Conservation (phyloP, 2,113 vertebrate species). For the Centrocercus urophasianus region DNA sequence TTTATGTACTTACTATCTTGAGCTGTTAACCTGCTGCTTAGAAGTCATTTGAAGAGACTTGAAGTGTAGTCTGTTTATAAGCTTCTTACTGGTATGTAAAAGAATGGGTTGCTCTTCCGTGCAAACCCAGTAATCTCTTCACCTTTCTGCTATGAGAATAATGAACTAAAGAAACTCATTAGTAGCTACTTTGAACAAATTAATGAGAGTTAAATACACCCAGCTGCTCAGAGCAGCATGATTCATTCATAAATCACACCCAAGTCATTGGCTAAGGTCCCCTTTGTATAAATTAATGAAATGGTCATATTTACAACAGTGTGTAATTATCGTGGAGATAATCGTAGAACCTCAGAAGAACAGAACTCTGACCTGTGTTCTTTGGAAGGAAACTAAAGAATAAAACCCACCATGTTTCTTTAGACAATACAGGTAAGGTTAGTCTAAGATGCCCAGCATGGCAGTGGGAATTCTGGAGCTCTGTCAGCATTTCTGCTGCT, state of each 20-base stretch:
- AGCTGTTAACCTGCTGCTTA: conserved; percentile 38
- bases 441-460: not conserved
- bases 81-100: not conserved
- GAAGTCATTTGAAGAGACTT: not conserved
- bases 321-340: conserved; percentile 10
- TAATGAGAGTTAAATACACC: conserved; percentile 53
- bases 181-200: conserved; percentile 52
- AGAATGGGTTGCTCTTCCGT: conserved; percentile 1
- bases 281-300: conserved; percentile 50
- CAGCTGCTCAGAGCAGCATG: conserved; percentile 44
- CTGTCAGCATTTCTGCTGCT: rapidly evolving
- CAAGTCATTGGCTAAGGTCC: conserved; percentile 19
- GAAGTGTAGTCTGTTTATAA: not conserved
- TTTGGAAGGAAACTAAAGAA: not conserved
- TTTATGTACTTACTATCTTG: not conserved
- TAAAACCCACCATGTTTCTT: too few species aligned
- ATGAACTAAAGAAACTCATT: conserved; percentile 48
- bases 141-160: conserved; percentile 20
- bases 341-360: not conserved
- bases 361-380: not conserved
- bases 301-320: not conserved
- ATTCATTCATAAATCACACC: conserved; percentile 53
- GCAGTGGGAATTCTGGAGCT: not conserved
- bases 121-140: not conserved
- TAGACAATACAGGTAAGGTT: not conserved